Evolutionary conservation across 2,113 vertebrate genomes (phyloP).

Genomic region (Pterocles orientalis): DNA sequence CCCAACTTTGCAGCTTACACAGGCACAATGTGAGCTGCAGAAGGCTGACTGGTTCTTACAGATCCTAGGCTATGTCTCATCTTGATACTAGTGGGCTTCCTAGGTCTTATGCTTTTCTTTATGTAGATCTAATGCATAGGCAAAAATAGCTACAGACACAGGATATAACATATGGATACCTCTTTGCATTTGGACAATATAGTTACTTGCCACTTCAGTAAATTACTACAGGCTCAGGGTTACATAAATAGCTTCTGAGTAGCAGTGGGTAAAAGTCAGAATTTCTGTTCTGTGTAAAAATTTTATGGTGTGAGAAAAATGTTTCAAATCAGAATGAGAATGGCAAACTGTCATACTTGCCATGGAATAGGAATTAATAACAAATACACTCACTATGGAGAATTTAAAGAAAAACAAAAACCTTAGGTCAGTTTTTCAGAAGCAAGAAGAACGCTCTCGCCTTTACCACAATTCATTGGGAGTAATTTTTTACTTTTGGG

Average conservation of each 20-base stretch:
- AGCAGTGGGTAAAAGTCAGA: neutral
- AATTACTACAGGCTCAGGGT: neutral
- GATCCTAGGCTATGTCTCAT: neutral
- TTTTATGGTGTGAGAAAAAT: neutral
- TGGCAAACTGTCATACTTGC: neutral
- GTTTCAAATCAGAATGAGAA: neutral
- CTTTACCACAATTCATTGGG: neutral
- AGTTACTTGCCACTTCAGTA: neutral
- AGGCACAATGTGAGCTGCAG: neutral
- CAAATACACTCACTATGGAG: neutral
- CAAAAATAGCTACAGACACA: neutral
- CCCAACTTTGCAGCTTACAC: neutral
- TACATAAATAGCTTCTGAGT: neutral
- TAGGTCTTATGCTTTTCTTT: neutral
- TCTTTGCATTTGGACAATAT: neutral
- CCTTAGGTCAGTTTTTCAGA: accelerated
- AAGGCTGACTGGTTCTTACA: neutral
- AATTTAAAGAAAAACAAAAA: neutral
- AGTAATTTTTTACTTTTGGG: neutral
- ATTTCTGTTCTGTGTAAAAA: neutral
- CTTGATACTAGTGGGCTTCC: neutral
- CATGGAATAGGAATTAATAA: neutral
- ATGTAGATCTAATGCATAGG: neutral
- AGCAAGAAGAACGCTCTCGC: neutral
- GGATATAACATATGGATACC: neutral